Conservation (phyloP, 2,797 vertebrate species). For the Silurus lanzhouensis region DNA sequence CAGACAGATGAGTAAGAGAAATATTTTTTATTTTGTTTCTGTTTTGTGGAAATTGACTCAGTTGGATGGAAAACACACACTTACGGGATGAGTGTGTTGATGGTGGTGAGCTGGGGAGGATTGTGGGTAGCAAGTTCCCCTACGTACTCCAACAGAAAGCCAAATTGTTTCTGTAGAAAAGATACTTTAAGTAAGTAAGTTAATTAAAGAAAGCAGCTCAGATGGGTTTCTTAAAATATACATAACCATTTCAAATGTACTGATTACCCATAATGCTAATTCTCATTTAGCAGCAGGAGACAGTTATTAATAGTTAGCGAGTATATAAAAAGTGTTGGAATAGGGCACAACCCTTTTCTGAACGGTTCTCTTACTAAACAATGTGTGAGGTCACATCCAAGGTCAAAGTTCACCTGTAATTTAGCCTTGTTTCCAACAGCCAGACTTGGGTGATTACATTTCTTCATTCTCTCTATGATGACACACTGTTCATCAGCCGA, state of each 20-base stretch:
- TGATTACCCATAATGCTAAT: neutral
- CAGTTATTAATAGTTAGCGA: too few relatives aligned
- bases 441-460: conserved; percentile 90
- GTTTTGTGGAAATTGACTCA: neutral
- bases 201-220: neutral
- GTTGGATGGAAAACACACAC: conserved; percentile 51
- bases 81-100: conserved; percentile 86
- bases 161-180: conserved; percentile 84
- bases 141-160: conserved; percentile 88
- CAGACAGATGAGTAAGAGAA: neutral
- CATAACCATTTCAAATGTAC: neutral
- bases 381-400: neutral
- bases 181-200: neutral
- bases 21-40: neutral
- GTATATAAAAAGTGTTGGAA: neutral
- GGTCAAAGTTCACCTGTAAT: conserved; percentile 76
- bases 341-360: neutral
- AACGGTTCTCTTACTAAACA: neutral
- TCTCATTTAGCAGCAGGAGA: too few relatives aligned
- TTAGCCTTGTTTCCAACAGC: conserved; percentile 89
- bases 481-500: conserved; percentile 80
- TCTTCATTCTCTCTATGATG: conserved; percentile 87
- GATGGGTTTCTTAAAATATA: neutral
- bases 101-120: conserved; percentile 77
- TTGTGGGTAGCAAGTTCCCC: conserved; percentile 79